phyloP scores from a whole-genome alignment of 1,140 invertebrate species.

The Brachionus angularis region DNA sequence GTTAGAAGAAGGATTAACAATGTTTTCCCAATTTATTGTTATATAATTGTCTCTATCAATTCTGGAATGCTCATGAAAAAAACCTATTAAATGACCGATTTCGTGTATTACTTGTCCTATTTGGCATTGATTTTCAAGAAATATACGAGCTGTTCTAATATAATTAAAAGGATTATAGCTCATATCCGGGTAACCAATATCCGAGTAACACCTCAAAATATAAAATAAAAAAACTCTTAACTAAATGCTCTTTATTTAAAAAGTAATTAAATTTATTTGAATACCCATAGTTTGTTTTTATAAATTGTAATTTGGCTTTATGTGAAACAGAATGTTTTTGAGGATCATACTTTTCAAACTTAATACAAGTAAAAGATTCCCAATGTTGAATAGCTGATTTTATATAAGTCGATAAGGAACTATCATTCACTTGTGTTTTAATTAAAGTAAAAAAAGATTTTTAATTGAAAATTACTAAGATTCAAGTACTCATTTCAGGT shows the following conservation, averaged over 20 bases:
- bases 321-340: not conserved
- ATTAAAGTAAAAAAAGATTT: not conserved
- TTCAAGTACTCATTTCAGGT: not conserved
- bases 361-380: slow-evolving; percentile 12
- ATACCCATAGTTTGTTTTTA: not conserved
- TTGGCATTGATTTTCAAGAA: slow-evolving; percentile 20
- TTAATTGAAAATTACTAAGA: not conserved
- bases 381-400: slow-evolving; percentile 13
- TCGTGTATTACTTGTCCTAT: slow-evolving; percentile 49
- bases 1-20: slow-evolving; percentile 44
- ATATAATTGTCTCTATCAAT: slow-evolving; percentile 53
- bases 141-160: not conserved
- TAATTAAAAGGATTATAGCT: not conserved
- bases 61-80: slow-evolving; percentile 56
- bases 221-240: not conserved
- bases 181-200: slow-evolving; percentile 4
- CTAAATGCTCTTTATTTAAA: not conserved
- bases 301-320: not conserved
- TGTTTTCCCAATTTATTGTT: slow-evolving; percentile 54
- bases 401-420: not conserved
- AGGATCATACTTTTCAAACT: not conserved
- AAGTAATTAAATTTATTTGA: not conserved
- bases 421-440: not conserved
- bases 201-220: slow-evolving; percentile 32
- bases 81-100: slow-evolving; percentile 56